Conservation (phyloP, 2,888 invertebrate genomes). For the Andrena flavipes region DNA sequence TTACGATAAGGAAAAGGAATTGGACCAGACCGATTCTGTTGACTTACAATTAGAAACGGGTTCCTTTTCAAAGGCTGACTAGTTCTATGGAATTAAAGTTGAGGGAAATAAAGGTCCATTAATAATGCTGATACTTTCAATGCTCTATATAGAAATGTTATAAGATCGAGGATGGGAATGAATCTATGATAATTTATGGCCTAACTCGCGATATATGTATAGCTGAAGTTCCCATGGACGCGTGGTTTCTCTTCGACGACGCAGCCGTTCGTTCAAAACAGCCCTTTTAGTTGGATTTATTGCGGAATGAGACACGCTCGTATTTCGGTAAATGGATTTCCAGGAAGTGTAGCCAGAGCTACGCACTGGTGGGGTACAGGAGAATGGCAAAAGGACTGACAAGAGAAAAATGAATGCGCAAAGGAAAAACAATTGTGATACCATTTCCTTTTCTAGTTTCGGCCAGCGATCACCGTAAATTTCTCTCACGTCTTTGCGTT, state of each 20-base stretch:
- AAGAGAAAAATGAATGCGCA: constrained; percentile 39
- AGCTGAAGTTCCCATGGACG: background rate
- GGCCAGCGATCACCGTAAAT: background rate
- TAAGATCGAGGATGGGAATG: background rate
- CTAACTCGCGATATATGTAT: constrained; percentile 5
- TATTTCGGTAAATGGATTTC: constrained; percentile 65
- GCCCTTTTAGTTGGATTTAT: constrained; percentile 47
- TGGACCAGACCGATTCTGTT: background rate
- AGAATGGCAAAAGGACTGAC: constrained; percentile 8
- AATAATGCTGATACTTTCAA: background rate
- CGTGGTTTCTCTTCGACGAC: background rate
- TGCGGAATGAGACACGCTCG: constrained; percentile 30
- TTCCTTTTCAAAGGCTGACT: background rate
- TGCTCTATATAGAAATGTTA: background rate
- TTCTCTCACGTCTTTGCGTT: background rate
- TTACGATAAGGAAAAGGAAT: background rate
- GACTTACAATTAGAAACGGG: background rate
- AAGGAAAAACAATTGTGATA: constrained; percentile 26
- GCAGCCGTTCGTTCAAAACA: constrained; percentile 29
- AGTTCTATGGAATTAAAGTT: background rate
- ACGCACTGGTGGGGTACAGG: constrained; percentile 10
- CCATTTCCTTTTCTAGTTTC: constrained; percentile 8
- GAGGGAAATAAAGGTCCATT: background rate
- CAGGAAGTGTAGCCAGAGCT: constrained; percentile 13
- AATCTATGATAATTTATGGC: background rate